These are phyloP conservation scores for Epinotia brunnichana DNA, from an alignment of 2,888 invertebrate species.

Conservation along the genomic window DNA sequence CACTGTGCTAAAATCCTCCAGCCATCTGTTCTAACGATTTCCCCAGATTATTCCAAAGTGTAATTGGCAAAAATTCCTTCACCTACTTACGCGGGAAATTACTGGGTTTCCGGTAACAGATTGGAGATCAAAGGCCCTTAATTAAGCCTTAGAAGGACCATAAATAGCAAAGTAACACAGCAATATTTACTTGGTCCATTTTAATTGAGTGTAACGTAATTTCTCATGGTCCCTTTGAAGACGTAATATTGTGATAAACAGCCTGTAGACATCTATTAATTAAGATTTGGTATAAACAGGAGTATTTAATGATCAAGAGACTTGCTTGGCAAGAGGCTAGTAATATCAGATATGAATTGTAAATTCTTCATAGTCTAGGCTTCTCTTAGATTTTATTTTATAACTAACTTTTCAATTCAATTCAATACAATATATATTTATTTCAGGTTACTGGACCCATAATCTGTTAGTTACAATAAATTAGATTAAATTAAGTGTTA, in stretches of 20 bases:
- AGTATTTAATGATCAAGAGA: neutral
- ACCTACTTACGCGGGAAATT: constrained; percentile 64
- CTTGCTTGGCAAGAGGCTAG: neutral
- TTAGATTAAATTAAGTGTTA: too few species aligned
- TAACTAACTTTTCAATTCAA: too few species aligned
- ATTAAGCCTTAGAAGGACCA: constrained; percentile 77
- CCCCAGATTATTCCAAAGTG: constrained; percentile 45
- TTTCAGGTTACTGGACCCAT: too few species aligned
- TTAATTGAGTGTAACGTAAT: constrained; percentile 76
- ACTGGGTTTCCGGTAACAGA: constrained; percentile 76
- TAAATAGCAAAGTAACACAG: constrained; percentile 76
- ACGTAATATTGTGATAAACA: constrained; percentile 61
- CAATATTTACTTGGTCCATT: constrained; percentile 77
- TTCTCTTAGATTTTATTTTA: too few species aligned
- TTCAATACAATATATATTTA: too few species aligned
- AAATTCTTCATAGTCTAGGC: too few species aligned
- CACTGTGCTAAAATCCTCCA: constrained; percentile 29
- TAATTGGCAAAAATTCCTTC: constrained; percentile 57
- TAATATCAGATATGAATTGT: too few species aligned
- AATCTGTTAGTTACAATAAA: too few species aligned
- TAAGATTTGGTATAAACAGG: constrained; percentile 5
- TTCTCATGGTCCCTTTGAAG: constrained; percentile 69
- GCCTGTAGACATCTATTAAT: constrained; percentile 37
- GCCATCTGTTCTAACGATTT: constrained; percentile 42
- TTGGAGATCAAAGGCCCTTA: constrained; percentile 81